These are phyloP conservation scores for Botia kubotai DNA, from an alignment of 2,797 vertebrate genomes.

Conservation along the genomic window DNA sequence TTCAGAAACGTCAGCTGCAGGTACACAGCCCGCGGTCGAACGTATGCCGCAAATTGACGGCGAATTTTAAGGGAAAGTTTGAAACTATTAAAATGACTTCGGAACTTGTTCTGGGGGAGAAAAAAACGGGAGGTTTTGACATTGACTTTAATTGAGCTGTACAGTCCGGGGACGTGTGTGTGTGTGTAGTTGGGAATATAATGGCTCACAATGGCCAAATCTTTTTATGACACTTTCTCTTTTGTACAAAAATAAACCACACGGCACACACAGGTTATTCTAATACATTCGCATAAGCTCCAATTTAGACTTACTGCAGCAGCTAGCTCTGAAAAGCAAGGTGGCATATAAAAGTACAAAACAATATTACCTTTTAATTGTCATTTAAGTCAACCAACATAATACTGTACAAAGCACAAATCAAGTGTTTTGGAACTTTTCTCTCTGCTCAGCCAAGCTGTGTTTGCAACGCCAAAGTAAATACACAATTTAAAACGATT, in stretches of 20 bases:
- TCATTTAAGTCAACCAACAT: background rate
- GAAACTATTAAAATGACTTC: background rate
- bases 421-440: background rate
- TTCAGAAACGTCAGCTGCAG: background rate
- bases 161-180: background rate
- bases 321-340: background rate
- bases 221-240: background rate
- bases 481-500: background rate
- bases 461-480: background rate
- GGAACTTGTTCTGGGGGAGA: background rate
- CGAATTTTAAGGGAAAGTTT: constrained; percentile 2
- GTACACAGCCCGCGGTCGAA: background rate
- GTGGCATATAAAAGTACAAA: background rate
- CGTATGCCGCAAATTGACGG: constrained; percentile 17
- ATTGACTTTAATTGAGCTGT: constrained; percentile 1
- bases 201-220: background rate
- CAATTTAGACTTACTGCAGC: background rate
- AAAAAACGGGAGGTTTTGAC: background rate
- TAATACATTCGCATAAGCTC: background rate
- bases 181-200: constrained; percentile 1
- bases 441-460: too few species aligned
- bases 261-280: background rate
- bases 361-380: background rate
- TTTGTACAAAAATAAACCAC: background rate
- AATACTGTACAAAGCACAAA: background rate